These are phyloP conservation scores for Dendrolimus pini DNA, from an alignment of 2,888 invertebrate genomes.

Conservation along the genomic window DNA sequence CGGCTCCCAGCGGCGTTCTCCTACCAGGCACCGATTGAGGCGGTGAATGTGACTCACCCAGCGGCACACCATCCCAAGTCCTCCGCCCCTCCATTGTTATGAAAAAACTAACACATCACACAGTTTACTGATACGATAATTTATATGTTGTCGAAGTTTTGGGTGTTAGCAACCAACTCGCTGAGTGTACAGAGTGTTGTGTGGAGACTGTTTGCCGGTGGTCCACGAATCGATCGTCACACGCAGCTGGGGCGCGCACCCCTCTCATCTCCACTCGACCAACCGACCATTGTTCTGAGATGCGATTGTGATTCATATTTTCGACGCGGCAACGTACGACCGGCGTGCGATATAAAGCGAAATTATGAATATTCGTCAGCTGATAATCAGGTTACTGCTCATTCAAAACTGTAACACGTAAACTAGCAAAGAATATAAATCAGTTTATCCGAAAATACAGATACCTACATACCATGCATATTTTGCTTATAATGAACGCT, in stretches of 20 bases:
- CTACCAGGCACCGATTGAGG: constrained; percentile 81
- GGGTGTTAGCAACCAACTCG: constrained; percentile 47
- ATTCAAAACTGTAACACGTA: constrained; percentile 5
- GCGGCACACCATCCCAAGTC: constrained; percentile 65
- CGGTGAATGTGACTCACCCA: constrained; percentile 69
- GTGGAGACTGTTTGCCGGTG: constrained; percentile 41
- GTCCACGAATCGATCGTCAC: constrained; percentile 68
- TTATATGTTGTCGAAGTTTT: constrained; percentile 34
- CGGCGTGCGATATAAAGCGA: constrained; percentile 27
- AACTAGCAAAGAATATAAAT: background rate
- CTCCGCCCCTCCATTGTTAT: constrained; percentile 66
- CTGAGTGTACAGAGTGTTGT: constrained; percentile 37
- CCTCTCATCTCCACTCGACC: constrained; percentile 53
- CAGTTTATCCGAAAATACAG: background rate
- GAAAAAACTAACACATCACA: constrained; percentile 46
- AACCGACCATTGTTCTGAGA: constrained; percentile 57
- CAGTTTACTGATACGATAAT: constrained; percentile 22
- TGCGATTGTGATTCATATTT: constrained; percentile 58
- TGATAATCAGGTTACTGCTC: constrained; percentile 25
- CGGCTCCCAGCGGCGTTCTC: constrained; percentile 88
- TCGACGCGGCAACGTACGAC: constrained; percentile 33
- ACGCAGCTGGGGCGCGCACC: constrained; percentile 76
- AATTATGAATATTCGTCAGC: constrained; percentile 30
- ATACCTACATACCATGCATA: background rate
- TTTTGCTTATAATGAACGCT: background rate